Percentiles rank a stretch among this genome's conserved stretches.
Conservation (phyloP, 2,888 invertebrate genomes). For the Orchesella flavescens region DNA sequence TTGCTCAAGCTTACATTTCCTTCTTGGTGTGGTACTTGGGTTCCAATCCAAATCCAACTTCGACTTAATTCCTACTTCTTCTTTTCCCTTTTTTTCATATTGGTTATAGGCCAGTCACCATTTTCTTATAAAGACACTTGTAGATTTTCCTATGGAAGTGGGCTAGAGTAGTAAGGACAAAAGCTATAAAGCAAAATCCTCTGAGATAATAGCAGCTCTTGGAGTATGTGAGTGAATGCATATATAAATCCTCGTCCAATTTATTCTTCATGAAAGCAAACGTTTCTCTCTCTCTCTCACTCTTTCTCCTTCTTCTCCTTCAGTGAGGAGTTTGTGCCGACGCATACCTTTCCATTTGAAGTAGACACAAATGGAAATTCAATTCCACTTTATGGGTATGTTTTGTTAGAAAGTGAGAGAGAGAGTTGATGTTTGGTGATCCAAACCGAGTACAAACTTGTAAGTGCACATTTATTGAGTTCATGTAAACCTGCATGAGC, state of each 20-base stretch:
- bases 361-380: constrained; percentile 60
- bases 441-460: constrained; percentile 15
- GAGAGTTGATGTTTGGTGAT: constrained; percentile 55
- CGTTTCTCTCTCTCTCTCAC: constrained; percentile 3
- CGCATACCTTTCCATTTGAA: constrained; percentile 38
- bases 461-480: constrained; percentile 39
- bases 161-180: background rate
- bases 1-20: background rate
- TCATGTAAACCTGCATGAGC: background rate
- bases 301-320: background rate
- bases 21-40: background rate
- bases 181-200: background rate
- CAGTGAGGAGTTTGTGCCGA: background rate
- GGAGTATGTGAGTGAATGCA: background rate
- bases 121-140: constrained; percentile 42
- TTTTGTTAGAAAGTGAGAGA: no score
- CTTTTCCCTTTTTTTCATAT: background rate
- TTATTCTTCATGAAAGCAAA: constrained; percentile 47
- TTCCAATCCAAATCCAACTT: no score
- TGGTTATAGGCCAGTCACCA: no score
- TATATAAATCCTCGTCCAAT: constrained; percentile 50
- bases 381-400: constrained; percentile 59
- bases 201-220: background rate
- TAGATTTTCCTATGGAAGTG: constrained; percentile 45
- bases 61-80: background rate